Base-by-base conservation (phyloP, 2,797 vertebrate species). In the Enoplosus armatus region DNA sequence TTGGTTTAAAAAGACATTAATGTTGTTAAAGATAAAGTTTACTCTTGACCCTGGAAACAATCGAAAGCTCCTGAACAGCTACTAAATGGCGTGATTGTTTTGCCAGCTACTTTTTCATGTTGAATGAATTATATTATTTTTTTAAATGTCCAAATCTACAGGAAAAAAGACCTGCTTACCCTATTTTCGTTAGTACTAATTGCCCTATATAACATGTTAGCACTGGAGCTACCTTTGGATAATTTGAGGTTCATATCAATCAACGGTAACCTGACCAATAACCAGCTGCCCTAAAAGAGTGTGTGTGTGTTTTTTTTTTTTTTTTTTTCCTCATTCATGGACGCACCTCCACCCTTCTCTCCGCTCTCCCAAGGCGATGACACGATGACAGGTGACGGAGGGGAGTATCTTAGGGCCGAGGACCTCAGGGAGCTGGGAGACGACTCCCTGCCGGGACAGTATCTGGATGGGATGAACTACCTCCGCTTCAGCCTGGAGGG, bases 331-430 rank as follows among this genome's bases (percentile, higher is more conserved):
- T 15, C 5, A 12, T 31, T 48, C n/a, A 18, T 45, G 2, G 55
- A 6, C 29, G 47, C 33, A 68, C 41, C 29, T 45, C 47, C 27
- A 5, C 14, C 3, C 7, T 16, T 59, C n/a, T 63, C 9, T 67
- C 16, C 51, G 24, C 33, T 64, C 18, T 43, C 81, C 62, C 10
- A 89, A 99, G 98, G 97, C 59, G 98, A 99, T 39, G 98, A 99
- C 93, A 98, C 98, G 0, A 98, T 99, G 97, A 99, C 98, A 0
- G 98, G 98, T 0, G 98, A 99, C 11, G 98, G 97, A 39, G 97
- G 97, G 37, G 98, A 99, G 86, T 99, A 99, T 75, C 93, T 99
- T 6, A 95, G 98, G 83, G 95, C 97, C 0, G 98, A 99, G 91
- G 98, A 99, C 81, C 93, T 99, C 29, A 94, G 96, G 85, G 98